Conservation (phyloP, 2,113 vertebrate genomes). For the Calyptomena viridis region DNA sequence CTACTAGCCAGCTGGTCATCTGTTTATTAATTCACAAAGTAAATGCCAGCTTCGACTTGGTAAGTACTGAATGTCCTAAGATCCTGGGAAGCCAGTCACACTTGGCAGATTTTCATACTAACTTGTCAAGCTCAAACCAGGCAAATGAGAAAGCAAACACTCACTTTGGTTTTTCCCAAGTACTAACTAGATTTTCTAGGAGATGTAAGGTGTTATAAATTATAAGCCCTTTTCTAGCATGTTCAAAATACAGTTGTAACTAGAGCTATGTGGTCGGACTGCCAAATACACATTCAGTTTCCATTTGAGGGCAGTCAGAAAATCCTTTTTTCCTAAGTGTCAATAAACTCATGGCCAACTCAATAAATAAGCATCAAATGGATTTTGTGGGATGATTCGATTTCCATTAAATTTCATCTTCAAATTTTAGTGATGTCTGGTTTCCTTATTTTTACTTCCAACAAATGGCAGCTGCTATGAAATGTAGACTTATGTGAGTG, state of each 20-base stretch:
- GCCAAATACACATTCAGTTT: neutral
- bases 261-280: neutral
- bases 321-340: neutral
- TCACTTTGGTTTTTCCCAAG: neutral
- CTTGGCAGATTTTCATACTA: neutral
- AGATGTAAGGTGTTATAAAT: neutral
- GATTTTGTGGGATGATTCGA: conserved; percentile 32
- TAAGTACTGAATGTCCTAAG: neutral
- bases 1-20: neutral
- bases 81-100: neutral
- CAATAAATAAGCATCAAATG: conserved; percentile 43
- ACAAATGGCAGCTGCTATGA: neutral
- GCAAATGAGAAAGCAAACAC: conserved; percentile 7
- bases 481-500: neutral
- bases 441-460: conserved; percentile 33
- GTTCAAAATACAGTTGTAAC: conserved; percentile 3
- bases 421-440: neutral
- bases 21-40: neutral
- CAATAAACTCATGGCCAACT: neutral
- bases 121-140: neutral
- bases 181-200: neutral
- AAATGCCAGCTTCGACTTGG: neutral
- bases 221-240: neutral
- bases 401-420: conserved; percentile 55
- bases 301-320: neutral